Conservation (phyloP, 1,140 invertebrate species). For the Elysia chlorotica region DNA sequence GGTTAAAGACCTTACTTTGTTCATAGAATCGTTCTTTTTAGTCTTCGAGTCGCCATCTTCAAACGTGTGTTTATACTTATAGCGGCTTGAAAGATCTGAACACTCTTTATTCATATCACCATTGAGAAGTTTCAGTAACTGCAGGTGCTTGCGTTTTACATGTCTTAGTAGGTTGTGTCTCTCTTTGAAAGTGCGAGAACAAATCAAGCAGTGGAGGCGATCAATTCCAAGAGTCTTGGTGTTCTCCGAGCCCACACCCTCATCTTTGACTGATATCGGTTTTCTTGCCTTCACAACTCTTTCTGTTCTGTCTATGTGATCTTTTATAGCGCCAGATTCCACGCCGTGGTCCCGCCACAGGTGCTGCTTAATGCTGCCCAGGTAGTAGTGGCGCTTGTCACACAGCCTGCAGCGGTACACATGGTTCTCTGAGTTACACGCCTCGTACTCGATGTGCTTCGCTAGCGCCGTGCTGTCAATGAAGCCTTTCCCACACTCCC, state of each 20-base stretch:
- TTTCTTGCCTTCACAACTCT: no score
- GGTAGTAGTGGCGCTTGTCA: conserved; percentile 14
- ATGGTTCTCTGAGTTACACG: conserved; percentile 15
- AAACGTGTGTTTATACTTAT: no score
- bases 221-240: background rate
- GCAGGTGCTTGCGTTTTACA: conserved; percentile 2
- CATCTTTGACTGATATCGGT: no score
- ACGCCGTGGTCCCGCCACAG: background rate
- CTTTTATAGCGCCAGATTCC: no score
- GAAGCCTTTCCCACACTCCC: conserved; percentile 16
- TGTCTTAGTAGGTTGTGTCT: conserved; percentile 9
- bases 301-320: no score
- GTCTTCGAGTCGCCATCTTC: no score
- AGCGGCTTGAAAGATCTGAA: no score
- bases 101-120: no score
- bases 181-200: background rate
- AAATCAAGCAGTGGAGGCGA: background rate
- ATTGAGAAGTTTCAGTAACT: background rate
- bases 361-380: conserved; percentile 13
- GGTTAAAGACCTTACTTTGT: no score
- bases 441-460: conserved; percentile 25
- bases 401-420: conserved; percentile 7
- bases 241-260: no score
- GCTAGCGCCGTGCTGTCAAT: conserved; percentile 31
- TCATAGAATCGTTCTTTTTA: no score